Percentiles rank a stretch among this genome's conserved stretches.
Evolutionary conservation across 64 coral and sea anemone genomes (phyloP).

Genomic region (Exaiptasia diaphana): DNA sequence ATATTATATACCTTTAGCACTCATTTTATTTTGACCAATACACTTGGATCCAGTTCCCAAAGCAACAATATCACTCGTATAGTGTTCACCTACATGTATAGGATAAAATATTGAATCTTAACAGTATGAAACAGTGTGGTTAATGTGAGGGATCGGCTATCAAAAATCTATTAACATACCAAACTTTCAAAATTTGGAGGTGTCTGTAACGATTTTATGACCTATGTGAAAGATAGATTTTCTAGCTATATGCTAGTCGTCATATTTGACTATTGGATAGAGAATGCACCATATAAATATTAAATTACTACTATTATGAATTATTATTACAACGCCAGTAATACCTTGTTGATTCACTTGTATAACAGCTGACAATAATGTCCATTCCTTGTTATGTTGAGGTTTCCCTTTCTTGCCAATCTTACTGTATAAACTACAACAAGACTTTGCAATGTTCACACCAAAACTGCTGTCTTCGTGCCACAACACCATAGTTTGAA

Average conservation of each 20-base stretch:
- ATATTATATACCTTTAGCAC: constrained; percentile 51
- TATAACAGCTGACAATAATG: constrained; percentile 75
- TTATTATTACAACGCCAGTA: too few species aligned
- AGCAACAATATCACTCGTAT: constrained; percentile 51
- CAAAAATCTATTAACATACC: too few species aligned
- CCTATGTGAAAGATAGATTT: too few species aligned
- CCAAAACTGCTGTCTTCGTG: constrained; percentile 50
- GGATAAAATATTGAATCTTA: neutral
- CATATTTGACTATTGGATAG: too few species aligned
- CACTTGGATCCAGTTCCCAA: constrained; percentile 96
- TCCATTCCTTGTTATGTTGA: constrained; percentile 70
- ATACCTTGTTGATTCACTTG: constrained; percentile 53
- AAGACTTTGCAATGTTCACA: constrained; percentile 34
- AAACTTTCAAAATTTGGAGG: too few species aligned
- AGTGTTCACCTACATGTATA: constrained; percentile 32
- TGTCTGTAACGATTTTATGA: too few species aligned
- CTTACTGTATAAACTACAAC: constrained; percentile 61
- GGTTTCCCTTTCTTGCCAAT: constrained; percentile 91
- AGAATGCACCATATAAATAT: too few species aligned
- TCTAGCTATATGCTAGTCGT: too few species aligned
- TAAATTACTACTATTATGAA: too few species aligned
- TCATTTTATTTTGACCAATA: constrained; percentile 77
- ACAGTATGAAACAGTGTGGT: neutral
- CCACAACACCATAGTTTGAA: constrained; percentile 39
- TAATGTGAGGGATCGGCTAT: too few species aligned